Evolutionary conservation across 2,888 invertebrate species (phyloP), one percentile per base, ranked within the genome.

Genomic region (Acronicta psi): DNA sequence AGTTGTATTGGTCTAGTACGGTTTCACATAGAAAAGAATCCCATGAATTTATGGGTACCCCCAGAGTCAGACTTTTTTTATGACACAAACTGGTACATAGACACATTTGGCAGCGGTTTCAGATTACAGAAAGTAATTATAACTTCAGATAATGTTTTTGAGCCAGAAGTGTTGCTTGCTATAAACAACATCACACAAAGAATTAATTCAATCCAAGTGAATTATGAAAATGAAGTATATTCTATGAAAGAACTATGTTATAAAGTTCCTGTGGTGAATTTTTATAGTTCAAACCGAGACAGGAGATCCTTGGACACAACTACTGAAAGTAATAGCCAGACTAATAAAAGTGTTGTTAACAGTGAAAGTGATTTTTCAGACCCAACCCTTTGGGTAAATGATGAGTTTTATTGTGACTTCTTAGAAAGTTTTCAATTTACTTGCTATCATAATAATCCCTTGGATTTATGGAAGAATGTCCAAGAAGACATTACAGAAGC

Each of bases 31-130:
- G 97, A 97, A 88, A 96, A 96, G 80, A 96, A 96, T 87, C 97
- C 97, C 0, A 87, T 97, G 77, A 96, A 96, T 78, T 87, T 97
- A 70, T 97, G 97, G 97, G 96, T 97, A 18, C 97, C 97, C 11
- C 95, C 95, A 40, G 95, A 96, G 40, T 96, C 97, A 0, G 95
- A 96, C 61, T 97, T 96, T 82, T 94, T 95, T 38, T 84, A 88
- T 68, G 96, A 97, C 73, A 96, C 97, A 5, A 95, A 96, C 77
- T 97, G 97, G 97, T 94, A 96, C 58, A 95, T 96, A 82, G 88
- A 95, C 16, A 95, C 95, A 60, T 96, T 96, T 85, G 95, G 96
- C 58, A 95, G 95, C 49, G 96, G 95, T 10, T 95, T 95, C 78
- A 93, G 96, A 64, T 83, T 95, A 13, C 96, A 97, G 86, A 93